Percentiles rank a stretch among this genome's conserved stretches.
Evolutionary conservation across 1,140 invertebrate genomes (phyloP).

Genomic region (Spodoptera frugiperda): DNA sequence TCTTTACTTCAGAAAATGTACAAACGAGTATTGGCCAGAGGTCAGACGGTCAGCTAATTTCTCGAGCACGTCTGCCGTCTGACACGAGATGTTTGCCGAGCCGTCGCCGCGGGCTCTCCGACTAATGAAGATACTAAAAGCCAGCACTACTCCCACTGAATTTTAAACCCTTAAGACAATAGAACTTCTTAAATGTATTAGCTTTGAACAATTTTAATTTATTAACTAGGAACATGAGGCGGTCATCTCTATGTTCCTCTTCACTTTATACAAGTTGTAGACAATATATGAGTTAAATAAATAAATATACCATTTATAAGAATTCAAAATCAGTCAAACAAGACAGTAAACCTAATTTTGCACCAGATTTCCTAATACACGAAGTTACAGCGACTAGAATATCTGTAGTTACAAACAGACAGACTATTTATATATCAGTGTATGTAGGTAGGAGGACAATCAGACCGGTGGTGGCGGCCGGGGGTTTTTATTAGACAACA

Average conservation of each 20-base stretch:
- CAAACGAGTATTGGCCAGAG: not conserved
- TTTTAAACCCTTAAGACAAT: not conserved
- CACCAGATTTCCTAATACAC: not conserved
- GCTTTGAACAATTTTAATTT: not conserved
- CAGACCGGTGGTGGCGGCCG: not conserved
- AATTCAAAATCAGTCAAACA: too few relatives aligned
- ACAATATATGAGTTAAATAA: too few relatives aligned
- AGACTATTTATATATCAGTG: slow-evolving; percentile 3
- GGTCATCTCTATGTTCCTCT: too few relatives aligned
- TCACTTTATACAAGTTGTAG: too few relatives aligned
- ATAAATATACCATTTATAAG: too few relatives aligned
- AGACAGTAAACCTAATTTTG: not conserved
- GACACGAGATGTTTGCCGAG: not conserved
- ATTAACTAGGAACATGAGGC: too few relatives aligned
- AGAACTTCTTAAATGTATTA: not conserved
- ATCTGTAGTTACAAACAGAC: not conserved
- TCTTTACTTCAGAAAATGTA: too few relatives aligned
- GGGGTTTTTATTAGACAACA: slow-evolving; percentile 26
- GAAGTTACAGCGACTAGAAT: not conserved
- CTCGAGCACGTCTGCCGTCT: not conserved
- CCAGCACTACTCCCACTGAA: not conserved
- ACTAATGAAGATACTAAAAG: slow-evolving; percentile 22
- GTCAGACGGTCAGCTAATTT: too few relatives aligned
- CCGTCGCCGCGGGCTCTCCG: slow-evolving; percentile 8
- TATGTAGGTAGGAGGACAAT: slow-evolving; percentile 27